Evolutionary conservation across 92 coral and sea anemone genomes (phyloP).

Genomic region (Parazoanthus darwini): DNA sequence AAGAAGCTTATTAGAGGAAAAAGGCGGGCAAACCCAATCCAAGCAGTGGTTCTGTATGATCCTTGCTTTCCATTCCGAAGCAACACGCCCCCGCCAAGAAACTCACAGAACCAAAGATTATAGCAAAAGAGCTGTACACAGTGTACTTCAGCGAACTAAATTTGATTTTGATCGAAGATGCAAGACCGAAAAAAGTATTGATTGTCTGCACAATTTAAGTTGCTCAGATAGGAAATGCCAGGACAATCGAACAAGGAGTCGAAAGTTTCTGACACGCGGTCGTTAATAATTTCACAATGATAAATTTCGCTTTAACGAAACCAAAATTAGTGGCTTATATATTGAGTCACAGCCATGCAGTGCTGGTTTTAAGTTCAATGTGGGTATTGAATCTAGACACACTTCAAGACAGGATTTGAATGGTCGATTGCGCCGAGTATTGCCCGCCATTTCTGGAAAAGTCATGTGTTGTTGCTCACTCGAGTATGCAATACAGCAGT

Average conservation of each 20-base stretch:
- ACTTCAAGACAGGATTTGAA: not conserved
- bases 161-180: not conserved
- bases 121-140: not conserved
- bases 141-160: not conserved
- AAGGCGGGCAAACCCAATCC: not conserved
- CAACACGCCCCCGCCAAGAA: constrained; percentile 24
- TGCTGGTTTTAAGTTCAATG: not conserved
- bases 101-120: not conserved
- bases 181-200: not conserved
- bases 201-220: not conserved
- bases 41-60: not conserved
- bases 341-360: not conserved
- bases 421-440: not conserved
- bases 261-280: constrained; percentile 18
- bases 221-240: not conserved
- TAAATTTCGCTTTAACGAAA: not conserved
- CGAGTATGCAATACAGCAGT: not conserved
- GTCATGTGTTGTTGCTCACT: not conserved
- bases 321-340: not conserved
- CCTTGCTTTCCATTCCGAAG: not conserved
- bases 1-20: not conserved
- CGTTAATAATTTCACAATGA: not conserved
- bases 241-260: too few species aligned
- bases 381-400: not conserved
- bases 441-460: not conserved